phyloP scores from a whole-genome alignment of 2,113 vertebrate species.

The Heterocephalus glaber region DNA sequence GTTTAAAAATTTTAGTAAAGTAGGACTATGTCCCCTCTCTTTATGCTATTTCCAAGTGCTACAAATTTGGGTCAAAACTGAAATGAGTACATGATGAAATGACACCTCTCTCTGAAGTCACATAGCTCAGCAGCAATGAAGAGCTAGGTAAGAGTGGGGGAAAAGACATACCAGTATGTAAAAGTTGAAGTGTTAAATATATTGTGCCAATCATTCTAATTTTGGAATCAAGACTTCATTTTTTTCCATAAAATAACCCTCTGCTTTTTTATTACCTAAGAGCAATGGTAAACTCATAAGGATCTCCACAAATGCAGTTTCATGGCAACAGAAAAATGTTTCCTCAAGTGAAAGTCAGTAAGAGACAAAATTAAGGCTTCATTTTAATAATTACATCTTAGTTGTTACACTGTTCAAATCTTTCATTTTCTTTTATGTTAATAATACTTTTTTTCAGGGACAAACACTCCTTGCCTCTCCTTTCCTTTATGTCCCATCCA shows the following conservation, averaged over 20 bases:
- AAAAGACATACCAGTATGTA: background rate
- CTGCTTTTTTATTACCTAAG: background rate
- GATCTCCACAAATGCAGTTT: background rate
- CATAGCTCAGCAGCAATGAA: background rate
- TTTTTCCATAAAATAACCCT: background rate
- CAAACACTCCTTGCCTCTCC: background rate
- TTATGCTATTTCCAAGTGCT: background rate
- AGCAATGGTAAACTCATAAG: background rate
- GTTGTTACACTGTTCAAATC: background rate
- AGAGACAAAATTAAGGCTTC: background rate
- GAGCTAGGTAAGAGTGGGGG: background rate
- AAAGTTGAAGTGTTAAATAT: background rate
- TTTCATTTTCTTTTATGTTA: background rate
- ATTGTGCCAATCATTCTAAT: background rate
- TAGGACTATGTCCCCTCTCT: background rate
- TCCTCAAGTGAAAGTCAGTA: background rate
- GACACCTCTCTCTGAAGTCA: background rate
- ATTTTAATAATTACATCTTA: background rate
- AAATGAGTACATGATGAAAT: background rate
- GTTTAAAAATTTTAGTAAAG: background rate
- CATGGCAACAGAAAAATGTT: background rate
- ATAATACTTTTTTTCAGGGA: background rate
- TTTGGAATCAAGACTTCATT: background rate
- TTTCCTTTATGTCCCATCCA: background rate
- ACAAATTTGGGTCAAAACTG: background rate